These are phyloP conservation scores for Paraplagusia blochii DNA, from an alignment of 2,113 vertebrate species.

Conservation along the genomic window DNA sequence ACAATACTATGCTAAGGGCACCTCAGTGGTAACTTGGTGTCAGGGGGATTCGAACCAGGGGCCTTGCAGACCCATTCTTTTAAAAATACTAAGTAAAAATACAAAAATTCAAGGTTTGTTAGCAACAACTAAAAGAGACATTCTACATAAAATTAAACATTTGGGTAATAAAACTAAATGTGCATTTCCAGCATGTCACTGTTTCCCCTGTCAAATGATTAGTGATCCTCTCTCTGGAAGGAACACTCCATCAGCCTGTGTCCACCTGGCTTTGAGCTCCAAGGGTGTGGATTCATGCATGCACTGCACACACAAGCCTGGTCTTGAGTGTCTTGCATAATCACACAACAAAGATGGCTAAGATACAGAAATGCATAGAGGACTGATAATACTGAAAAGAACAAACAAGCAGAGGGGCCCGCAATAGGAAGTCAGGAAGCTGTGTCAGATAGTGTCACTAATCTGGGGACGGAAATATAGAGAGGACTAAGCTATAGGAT, in stretches of 20 bases:
- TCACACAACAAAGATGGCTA: slow-evolving; percentile 8
- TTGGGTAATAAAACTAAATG: too few relatives aligned
- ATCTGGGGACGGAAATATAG: slow-evolving; percentile 1
- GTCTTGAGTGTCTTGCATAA: slow-evolving; percentile 51
- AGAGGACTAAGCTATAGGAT: too few relatives aligned
- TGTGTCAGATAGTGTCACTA: not conserved
- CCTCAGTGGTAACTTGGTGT: too few relatives aligned
- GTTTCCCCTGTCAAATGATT: not conserved
- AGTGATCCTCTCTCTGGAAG: not conserved
- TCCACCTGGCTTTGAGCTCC: slow-evolving; percentile 14
- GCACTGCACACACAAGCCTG: slow-evolving; percentile 38
- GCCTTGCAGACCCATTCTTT: too few relatives aligned
- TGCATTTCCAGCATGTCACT: too few relatives aligned
- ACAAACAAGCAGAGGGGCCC: not conserved
- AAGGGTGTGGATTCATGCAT: slow-evolving; percentile 9
- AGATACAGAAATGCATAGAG: slow-evolving; percentile 14
- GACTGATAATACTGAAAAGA: not conserved
- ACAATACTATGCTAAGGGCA: too few relatives aligned
- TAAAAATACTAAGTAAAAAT: not conserved
- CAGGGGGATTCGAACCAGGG: too few relatives aligned
- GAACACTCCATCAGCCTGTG: slow-evolving; percentile 1
- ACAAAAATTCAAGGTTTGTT: too few relatives aligned
- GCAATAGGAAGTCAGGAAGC: slow-evolving; percentile 1
- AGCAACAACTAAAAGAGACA: too few relatives aligned
- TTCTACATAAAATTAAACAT: too few relatives aligned